Evolutionary conservation across 2,888 invertebrate genomes (phyloP).

Genomic region (Xestoiulus laeticollis): DNA sequence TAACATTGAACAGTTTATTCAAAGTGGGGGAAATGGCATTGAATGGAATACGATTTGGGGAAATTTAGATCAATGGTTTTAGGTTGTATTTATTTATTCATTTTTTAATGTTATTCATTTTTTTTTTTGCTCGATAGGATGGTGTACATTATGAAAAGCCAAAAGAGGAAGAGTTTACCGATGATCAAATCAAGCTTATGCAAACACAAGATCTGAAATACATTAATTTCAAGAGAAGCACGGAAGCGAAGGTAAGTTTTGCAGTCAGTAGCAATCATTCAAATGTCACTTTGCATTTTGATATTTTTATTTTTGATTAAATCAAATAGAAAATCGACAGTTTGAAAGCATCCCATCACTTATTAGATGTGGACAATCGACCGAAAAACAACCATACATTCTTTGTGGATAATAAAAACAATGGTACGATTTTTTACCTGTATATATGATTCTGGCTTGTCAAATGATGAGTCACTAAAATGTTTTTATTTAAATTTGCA

Average conservation of each 20-base stretch:
- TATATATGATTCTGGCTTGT: neutral
- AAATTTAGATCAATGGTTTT: too few relatives aligned
- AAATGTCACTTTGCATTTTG: conserved; percentile 5
- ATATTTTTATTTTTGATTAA: conserved; percentile 39
- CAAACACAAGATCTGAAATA: conserved; percentile 92
- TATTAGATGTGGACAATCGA: conserved; percentile 75
- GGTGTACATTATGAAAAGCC: conserved; percentile 71
- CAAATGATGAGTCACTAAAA: neutral
- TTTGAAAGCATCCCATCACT: conserved; percentile 80
- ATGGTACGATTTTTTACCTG: conserved; percentile 62
- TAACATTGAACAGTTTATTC: too few relatives aligned
- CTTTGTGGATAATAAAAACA: conserved; percentile 75
- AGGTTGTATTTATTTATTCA: too few relatives aligned
- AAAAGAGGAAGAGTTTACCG: conserved; percentile 78
- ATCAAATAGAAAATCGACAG: conserved; percentile 72
- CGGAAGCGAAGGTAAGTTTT: conserved; percentile 74
- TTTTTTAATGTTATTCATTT: too few relatives aligned
- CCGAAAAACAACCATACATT: conserved; percentile 80
- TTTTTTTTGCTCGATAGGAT: conserved; percentile 62
- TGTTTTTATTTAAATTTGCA: too few relatives aligned
- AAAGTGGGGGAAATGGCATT: too few relatives aligned
- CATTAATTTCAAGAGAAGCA: conserved; percentile 82
- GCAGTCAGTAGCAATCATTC: too few relatives aligned
- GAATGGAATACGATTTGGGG: too few relatives aligned
- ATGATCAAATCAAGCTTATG: conserved; percentile 85